phyloP scores from a whole-genome alignment of 2,113 vertebrate species.

The Pomatostomus ruficeps region DNA sequence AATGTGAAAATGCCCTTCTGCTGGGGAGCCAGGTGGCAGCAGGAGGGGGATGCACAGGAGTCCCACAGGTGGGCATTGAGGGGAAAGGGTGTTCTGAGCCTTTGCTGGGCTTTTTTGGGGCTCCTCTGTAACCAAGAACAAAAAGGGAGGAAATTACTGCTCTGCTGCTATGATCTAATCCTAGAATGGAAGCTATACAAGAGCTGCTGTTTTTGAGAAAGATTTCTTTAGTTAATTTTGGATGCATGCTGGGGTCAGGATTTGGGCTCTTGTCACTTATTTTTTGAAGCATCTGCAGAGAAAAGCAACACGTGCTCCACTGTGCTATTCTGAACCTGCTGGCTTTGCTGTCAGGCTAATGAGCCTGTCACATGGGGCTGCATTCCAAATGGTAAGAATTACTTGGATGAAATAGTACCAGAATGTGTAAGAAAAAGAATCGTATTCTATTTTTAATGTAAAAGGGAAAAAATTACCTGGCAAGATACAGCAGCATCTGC shows the following conservation, averaged over 20 bases:
- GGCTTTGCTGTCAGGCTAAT: neutral
- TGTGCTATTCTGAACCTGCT: neutral
- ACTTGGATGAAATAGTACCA: neutral
- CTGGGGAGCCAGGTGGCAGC: neutral
- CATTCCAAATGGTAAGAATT: neutral
- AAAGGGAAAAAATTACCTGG: neutral
- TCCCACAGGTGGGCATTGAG: neutral
- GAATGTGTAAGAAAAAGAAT: neutral
- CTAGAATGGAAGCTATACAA: neutral
- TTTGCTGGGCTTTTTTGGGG: neutral
- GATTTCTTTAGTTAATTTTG: neutral
- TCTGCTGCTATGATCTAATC: neutral
- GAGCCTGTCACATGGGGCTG: neutral
- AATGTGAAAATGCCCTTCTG: neutral
- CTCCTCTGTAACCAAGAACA: neutral
- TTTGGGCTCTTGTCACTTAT: neutral
- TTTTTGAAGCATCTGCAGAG: neutral
- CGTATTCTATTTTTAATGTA: neutral
- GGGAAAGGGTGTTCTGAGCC: neutral
- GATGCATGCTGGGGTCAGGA: neutral
- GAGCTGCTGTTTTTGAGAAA: neutral
- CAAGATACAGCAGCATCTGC: neutral
- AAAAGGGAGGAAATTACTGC: neutral
- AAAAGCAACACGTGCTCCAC: neutral
- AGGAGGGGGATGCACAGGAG: neutral